Evolutionary conservation across 2,888 invertebrate species (phyloP).

Genomic region (Drosophila kuntzei): DNA sequence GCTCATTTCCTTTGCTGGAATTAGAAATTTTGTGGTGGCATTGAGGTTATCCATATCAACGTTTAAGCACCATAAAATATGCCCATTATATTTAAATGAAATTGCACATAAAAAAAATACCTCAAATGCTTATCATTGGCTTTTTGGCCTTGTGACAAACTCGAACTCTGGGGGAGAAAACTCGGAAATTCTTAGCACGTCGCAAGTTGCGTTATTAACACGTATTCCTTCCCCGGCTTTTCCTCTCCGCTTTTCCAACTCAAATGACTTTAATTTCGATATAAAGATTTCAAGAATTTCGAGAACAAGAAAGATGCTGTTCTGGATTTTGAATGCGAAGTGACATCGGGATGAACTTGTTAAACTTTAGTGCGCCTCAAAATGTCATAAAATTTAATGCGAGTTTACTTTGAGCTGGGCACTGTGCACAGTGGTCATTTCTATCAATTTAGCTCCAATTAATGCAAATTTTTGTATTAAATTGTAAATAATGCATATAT

Average conservation of each 20-base stretch:
- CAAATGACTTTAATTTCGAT: slow-evolving; percentile 71
- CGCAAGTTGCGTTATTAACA: slow-evolving; percentile 74
- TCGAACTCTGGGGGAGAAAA: slow-evolving; percentile 9
- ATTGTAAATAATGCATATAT: too few species aligned
- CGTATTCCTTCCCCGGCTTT: slow-evolving; percentile 44
- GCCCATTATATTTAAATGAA: slow-evolving; percentile 72
- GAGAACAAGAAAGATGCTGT: slow-evolving; percentile 14
- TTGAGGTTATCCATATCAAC: slow-evolving; percentile 17
- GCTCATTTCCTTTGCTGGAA: slow-evolving; percentile 3
- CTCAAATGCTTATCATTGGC: slow-evolving; percentile 60
- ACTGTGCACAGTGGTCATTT: not conserved
- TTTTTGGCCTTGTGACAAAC: slow-evolving; percentile 34
- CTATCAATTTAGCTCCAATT: too few species aligned
- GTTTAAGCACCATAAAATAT: slow-evolving; percentile 66
- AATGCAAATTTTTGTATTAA: too few species aligned
- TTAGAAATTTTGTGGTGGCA: slow-evolving; percentile 11
- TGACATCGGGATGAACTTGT: slow-evolving; percentile 62
- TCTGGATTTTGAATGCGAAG: slow-evolving; percentile 62
- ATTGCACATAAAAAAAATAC: slow-evolving; percentile 71
- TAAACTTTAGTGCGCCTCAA: slow-evolving; percentile 72
- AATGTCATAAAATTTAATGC: slow-evolving; percentile 78
- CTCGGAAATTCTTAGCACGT: slow-evolving; percentile 66
- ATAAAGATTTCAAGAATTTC: slow-evolving; percentile 47
- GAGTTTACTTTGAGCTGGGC: slow-evolving; percentile 20
- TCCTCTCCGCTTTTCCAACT: slow-evolving; percentile 1